Evolutionary conservation across 2,797 vertebrate species (phyloP).

Genomic region (Thunnus albacares): DNA sequence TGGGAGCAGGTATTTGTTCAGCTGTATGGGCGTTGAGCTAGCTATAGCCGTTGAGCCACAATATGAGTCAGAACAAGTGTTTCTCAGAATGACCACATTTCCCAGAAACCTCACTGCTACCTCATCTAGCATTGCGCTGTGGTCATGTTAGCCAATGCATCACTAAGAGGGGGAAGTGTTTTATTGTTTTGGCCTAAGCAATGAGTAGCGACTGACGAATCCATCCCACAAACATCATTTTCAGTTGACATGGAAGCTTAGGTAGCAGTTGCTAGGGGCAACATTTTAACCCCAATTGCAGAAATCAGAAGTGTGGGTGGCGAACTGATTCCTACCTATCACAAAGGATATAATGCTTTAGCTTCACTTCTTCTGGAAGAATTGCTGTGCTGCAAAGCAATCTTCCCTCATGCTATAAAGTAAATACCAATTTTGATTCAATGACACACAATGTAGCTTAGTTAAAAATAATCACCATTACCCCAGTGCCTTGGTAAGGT

Average conservation of each 20-base stretch:
- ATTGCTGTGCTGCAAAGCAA: background rate
- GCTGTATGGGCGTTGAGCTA: too few relatives aligned
- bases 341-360: background rate
- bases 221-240: too few relatives aligned
- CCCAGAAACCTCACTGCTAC: background rate
- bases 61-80: background rate
- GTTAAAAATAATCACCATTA: background rate
- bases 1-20: background rate
- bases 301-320: too few relatives aligned
- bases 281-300: background rate
- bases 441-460: background rate
- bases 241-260: too few relatives aligned
- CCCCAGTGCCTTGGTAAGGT: background rate
- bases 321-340: background rate
- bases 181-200: background rate
- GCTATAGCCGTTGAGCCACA: background rate
- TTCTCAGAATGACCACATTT: background rate
- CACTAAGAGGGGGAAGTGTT: background rate
- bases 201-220: background rate
- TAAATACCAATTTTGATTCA: background rate
- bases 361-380: background rate
- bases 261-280: too few relatives aligned
- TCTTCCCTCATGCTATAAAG: background rate
- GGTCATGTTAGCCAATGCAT: background rate
- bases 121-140: too few relatives aligned